phyloP scores from a whole-genome alignment of 2,888 invertebrate species.

The Hyles lineata region DNA sequence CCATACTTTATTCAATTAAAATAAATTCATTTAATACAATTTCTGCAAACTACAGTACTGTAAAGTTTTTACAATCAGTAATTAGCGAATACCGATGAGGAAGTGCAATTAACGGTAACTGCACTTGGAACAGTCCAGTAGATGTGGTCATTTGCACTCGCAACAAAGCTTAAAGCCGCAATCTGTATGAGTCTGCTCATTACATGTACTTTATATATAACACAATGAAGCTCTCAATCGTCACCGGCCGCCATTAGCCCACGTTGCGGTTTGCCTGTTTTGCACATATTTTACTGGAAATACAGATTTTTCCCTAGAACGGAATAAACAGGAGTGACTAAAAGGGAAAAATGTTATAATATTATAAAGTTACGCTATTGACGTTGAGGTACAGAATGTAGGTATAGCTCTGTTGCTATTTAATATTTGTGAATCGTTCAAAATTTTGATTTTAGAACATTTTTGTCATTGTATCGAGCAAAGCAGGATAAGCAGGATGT shows the following conservation, averaged over 20 bases:
- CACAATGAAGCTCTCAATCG: slow-evolving; percentile 25
- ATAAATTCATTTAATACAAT: neutral
- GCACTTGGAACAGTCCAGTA: neutral
- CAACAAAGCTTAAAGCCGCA: neutral
- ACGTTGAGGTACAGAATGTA: neutral
- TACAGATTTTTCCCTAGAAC: slow-evolving; percentile 47
- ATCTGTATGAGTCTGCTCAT: neutral
- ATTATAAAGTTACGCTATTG: slow-evolving; percentile 2
- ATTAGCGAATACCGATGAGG: neutral
- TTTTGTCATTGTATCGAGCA: no score
- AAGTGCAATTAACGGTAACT: neutral
- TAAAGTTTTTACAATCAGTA: neutral
- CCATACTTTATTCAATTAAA: neutral
- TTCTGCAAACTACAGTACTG: neutral
- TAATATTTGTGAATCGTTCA: no score
- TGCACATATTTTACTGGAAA: slow-evolving; percentile 49
- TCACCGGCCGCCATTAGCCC: slow-evolving; percentile 19
- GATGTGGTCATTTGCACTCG: neutral
- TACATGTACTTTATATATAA: slow-evolving; percentile 12
- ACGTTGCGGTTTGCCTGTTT: slow-evolving; percentile 74
- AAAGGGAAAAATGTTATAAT: slow-evolving; percentile 45
- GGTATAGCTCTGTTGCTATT: neutral
- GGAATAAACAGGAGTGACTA: slow-evolving; percentile 45
- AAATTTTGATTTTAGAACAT: neutral
- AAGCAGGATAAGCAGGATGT: no score